Percentiles rank a stretch among this genome's conserved stretches.
These are phyloP conservation scores for Carlito syrichta DNA, from an alignment of 2,113 vertebrate genomes.

Conservation along the genomic window DNA sequence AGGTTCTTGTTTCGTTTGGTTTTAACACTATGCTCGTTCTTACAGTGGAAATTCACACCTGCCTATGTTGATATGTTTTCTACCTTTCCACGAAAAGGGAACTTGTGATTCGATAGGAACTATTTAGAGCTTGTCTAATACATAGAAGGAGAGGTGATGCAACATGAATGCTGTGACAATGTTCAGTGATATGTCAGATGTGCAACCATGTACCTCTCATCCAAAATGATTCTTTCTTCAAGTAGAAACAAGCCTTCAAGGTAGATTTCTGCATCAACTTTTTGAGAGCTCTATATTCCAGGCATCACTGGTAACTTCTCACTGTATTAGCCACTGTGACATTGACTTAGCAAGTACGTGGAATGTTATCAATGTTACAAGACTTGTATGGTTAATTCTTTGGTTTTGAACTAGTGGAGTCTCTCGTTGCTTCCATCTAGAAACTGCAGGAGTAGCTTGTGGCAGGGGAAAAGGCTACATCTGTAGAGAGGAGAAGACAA, in stretches of 20 bases:
- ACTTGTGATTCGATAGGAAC: neutral
- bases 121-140: neutral
- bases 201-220: neutral
- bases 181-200: neutral
- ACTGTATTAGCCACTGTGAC: neutral
- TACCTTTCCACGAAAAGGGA: neutral
- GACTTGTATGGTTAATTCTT: neutral
- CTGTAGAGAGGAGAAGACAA: neutral
- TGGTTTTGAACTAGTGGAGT: neutral
- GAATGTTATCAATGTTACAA: neutral
- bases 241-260: no score
- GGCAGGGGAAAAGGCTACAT: neutral
- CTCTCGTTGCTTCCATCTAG: neutral
- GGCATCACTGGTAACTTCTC: neutral
- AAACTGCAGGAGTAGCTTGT: neutral
- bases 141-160: neutral
- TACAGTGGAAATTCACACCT: neutral
- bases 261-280: neutral
- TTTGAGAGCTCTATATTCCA: neutral
- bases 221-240: neutral
- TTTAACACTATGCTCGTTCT: neutral
- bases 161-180: neutral
- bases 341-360: neutral
- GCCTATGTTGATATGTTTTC: neutral
- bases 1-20: neutral